Percentiles rank a stretch among this genome's conserved stretches.
Conservation (phyloP, 2,797 vertebrate species). For the Coranthus polyacanthus region DNA sequence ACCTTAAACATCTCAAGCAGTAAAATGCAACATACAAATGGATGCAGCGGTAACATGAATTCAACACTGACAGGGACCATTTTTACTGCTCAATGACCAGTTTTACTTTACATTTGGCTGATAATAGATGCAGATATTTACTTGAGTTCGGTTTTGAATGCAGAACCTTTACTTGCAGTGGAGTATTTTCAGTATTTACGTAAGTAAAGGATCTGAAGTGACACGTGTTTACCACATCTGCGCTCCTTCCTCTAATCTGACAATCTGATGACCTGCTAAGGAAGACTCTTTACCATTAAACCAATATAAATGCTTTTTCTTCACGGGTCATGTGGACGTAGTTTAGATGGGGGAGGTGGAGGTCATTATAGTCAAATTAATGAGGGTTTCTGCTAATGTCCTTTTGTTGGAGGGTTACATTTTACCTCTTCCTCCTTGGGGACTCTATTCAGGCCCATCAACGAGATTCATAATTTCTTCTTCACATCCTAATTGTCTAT, state of each 20-base stretch:
- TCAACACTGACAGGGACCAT: too few species aligned
- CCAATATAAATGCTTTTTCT: conserved; percentile 41
- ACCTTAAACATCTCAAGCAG: too few species aligned
- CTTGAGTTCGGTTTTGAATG: too few species aligned
- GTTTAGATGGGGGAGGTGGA: conserved; percentile 9
- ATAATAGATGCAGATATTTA: too few species aligned
- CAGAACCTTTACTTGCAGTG: too few species aligned
- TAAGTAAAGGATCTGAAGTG: too few species aligned
- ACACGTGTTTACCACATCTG: too few species aligned
- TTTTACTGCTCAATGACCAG: too few species aligned
- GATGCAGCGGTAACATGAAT: too few species aligned
- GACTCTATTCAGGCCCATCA: conserved; percentile 67
- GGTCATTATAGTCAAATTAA: conserved; percentile 68
- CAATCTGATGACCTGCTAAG: conserved; percentile 49
- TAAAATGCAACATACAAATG: too few species aligned
- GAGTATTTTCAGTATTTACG: too few species aligned
- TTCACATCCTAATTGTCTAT: conserved; percentile 68
- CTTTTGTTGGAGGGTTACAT: conserved; percentile 67
- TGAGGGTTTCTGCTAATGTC: conserved; percentile 72
- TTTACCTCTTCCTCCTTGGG: conserved; percentile 65
- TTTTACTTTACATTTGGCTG: too few species aligned
- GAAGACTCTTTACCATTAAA: conserved; percentile 36
- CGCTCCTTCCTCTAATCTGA: conserved; percentile 21
- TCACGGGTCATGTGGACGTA: conserved; percentile 31
- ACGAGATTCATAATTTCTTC: conserved; percentile 69